Evolutionary conservation across 2,888 invertebrate genomes (phyloP).

Genomic region (Drosophila melanocephala): DNA sequence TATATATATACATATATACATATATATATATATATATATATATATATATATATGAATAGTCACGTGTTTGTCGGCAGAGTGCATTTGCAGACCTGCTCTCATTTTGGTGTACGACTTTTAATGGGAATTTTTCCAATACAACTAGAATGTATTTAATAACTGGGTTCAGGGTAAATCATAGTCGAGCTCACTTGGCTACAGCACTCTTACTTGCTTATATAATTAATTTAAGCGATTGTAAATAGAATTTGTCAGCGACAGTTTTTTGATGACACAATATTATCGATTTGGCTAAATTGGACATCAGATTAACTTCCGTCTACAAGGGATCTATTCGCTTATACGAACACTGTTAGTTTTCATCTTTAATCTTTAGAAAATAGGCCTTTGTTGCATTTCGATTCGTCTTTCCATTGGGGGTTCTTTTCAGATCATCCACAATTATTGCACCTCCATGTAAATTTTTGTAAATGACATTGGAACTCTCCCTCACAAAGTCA

Average conservation of each 20-base stretch:
- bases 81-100: too few species aligned
- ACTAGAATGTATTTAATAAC: too few species aligned
- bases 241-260: background rate
- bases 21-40: too few species aligned
- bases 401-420: constrained; percentile 76
- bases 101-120: too few species aligned
- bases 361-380: constrained; percentile 24
- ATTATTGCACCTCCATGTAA: constrained; percentile 79
- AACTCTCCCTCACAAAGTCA: constrained; percentile 66
- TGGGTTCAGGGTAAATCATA: too few species aligned
- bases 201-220: too few species aligned
- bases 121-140: too few species aligned
- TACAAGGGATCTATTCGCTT: background rate
- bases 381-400: constrained; percentile 37
- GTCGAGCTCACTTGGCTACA: too few species aligned
- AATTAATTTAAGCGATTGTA: background rate
- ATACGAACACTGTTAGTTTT: background rate
- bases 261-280: background rate
- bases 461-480: constrained; percentile 71
- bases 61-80: too few species aligned
- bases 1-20: too few species aligned
- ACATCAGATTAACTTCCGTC: background rate
- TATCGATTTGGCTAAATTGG: too few species aligned
- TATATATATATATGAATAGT: too few species aligned
- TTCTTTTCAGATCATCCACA: constrained; percentile 69